A percentile compares a stretch with the other conserved stretches of the same genome.
Evolutionary conservation across 2,888 invertebrate genomes (phyloP).

Genomic region (Pammene fasciana): DNA sequence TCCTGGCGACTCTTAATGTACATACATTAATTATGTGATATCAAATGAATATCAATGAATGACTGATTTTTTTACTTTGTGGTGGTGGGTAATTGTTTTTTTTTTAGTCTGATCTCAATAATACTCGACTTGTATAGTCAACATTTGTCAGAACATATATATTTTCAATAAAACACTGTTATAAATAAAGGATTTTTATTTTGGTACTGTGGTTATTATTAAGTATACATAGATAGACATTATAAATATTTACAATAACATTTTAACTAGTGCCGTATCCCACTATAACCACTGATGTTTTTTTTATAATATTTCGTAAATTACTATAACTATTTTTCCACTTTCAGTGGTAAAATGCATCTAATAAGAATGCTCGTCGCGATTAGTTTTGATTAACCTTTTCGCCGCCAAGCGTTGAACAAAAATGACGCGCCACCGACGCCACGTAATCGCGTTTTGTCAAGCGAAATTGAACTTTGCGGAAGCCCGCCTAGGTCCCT

Average conservation of each 20-base stretch:
- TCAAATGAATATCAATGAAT: no score
- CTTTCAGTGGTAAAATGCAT: background rate
- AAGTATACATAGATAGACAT: conserved; percentile 26
- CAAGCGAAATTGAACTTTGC: no score
- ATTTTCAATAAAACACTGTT: background rate
- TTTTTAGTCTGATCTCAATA: conserved; percentile 9
- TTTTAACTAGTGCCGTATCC: conserved; percentile 12
- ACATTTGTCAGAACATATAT: no score
- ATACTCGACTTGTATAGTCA: background rate
- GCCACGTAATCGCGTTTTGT: no score
- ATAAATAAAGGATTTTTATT: conserved; percentile 35
- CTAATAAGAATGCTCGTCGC: no score
- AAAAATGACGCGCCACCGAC: no score
- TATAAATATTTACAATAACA: conserved; percentile 35
- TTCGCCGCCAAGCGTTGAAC: no score
- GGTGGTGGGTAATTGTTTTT: background rate
- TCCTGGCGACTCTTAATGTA: no score
- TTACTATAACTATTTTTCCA: background rate
- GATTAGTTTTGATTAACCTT: no score
- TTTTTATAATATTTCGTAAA: background rate
- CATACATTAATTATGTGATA: no score
- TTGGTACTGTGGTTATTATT: conserved; percentile 29
- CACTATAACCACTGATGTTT: background rate
- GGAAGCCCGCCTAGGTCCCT: no score
- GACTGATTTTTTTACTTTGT: no score